These are phyloP conservation scores for Sacculina carcini DNA, from an alignment of 2,888 invertebrate species.

Conservation along the genomic window DNA sequence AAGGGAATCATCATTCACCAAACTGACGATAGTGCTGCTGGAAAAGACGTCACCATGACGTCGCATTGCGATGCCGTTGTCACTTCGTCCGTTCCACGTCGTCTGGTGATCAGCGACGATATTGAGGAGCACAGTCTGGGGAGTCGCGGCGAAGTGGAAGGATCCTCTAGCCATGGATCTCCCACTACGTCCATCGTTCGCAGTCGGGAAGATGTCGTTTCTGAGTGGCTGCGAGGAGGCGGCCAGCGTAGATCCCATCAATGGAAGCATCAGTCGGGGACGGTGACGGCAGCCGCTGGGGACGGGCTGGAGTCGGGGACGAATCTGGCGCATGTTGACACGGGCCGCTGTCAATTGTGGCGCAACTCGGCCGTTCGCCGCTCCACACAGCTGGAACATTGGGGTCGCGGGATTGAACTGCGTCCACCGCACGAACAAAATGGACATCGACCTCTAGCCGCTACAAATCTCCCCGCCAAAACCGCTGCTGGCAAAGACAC, in stretches of 20 bases:
- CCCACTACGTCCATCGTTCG: conserved; percentile 9
- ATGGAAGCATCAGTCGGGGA: neutral
- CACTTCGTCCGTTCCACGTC: neutral
- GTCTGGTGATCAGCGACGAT: conserved; percentile 10
- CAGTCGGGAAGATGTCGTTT: neutral
- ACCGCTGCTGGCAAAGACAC: too few species aligned
- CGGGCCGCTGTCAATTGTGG: too few species aligned
- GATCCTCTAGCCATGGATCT: conserved; percentile 8
- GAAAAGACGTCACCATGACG: too few species aligned
- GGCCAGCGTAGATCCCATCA: neutral
- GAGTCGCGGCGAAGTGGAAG: conserved; percentile 8
- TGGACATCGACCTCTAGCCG: conserved; percentile 6
- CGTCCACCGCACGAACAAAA: conserved; percentile 4
- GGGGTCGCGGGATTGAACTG: neutral
- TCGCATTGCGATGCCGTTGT: conserved; percentile 31
- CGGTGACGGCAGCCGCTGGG: neutral
- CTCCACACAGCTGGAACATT: neutral
- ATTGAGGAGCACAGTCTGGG: conserved; percentile 11
- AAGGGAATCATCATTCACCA: too few species aligned
- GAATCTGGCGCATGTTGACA: too few species aligned
- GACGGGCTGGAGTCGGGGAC: too few species aligned
- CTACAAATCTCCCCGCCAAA: too few species aligned
- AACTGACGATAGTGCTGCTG: too few species aligned
- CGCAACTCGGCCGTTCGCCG: neutral
- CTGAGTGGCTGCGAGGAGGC: neutral